These are phyloP conservation scores for Psophia crepitans DNA, from an alignment of 2,113 vertebrate genomes.

Conservation along the genomic window DNA sequence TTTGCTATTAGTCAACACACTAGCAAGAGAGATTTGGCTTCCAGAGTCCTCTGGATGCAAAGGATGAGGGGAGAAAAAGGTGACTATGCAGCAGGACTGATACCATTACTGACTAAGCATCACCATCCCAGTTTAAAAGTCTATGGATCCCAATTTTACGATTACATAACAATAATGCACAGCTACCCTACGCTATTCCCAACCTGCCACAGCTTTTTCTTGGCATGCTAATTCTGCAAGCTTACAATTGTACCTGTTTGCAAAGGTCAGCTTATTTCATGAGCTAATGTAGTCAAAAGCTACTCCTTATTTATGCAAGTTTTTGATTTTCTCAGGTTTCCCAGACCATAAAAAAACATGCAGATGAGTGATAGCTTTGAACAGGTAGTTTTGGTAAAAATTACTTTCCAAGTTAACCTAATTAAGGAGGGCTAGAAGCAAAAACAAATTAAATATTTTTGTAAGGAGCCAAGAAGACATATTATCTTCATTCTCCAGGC, in stretches of 20 bases:
- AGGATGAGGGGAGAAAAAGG: neutral
- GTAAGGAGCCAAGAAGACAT: neutral
- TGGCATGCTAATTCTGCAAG: neutral
- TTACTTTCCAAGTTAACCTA: neutral
- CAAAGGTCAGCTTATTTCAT: neutral
- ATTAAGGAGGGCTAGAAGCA: neutral
- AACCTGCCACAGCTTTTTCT: neutral
- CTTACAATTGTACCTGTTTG: neutral
- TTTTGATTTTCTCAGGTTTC: neutral
- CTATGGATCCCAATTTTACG: neutral
- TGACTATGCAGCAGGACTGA: neutral
- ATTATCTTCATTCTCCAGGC: neutral
- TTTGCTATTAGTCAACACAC: neutral
- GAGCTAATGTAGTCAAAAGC: neutral
- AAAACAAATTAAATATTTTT: neutral
- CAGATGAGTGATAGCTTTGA: neutral
- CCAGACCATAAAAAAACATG: neutral
- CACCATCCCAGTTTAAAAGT: neutral
- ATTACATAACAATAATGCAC: neutral
- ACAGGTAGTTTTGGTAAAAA: neutral
- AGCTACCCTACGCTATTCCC: neutral
- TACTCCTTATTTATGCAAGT: neutral
- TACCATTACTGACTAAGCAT: neutral
- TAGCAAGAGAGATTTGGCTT: neutral
- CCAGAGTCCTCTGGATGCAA: neutral